A percentile compares a stretch with the other conserved stretches of the same genome.
Conservation (phyloP, 2,797 vertebrate species). For the Cynodonichthys magdalenae region DNA sequence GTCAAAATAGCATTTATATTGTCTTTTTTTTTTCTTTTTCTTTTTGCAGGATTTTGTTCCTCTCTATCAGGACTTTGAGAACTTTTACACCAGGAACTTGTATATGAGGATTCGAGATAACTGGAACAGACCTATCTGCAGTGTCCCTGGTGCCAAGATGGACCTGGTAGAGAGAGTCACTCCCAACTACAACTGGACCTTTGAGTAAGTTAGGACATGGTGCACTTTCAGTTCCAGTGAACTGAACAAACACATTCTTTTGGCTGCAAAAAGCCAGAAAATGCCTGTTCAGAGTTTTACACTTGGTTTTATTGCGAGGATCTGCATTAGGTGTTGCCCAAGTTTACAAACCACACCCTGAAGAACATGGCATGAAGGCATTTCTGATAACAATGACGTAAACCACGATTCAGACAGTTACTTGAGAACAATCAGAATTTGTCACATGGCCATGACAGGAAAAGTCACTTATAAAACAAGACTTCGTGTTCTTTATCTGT, state of each 20-base stretch:
- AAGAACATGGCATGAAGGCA: slow-evolving; percentile 24
- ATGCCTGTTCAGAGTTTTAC: neutral
- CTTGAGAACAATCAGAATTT: slow-evolving; percentile 34
- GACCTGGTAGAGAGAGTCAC: slow-evolving; percentile 90
- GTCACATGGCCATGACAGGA: slow-evolving; percentile 22
- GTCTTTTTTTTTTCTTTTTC: neutral
- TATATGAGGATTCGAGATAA: slow-evolving; percentile 97
- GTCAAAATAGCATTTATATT: neutral
- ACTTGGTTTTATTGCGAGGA: neutral
- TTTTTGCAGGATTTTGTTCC: slow-evolving; percentile 91
- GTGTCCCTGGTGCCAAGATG: slow-evolving; percentile 92
- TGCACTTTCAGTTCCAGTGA: neutral
- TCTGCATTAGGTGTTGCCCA: neutral
- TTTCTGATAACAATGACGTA: slow-evolving; percentile 28
- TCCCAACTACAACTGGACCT: slow-evolving; percentile 95
- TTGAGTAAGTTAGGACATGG: slow-evolving; percentile 83
- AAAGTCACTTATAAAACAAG: neutral
- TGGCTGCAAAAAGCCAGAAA: no score
- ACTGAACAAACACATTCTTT: no score
- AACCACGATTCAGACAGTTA: slow-evolving; percentile 22
- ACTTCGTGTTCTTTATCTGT: neutral
- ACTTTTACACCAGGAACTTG: slow-evolving; percentile 96
- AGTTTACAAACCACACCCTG: neutral
- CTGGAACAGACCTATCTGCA: slow-evolving; percentile 95
- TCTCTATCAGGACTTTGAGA: slow-evolving; percentile 97